These are phyloP conservation scores for Prochilodus magdalenae DNA, from an alignment of 2,113 vertebrate species.

Conservation along the genomic window DNA sequence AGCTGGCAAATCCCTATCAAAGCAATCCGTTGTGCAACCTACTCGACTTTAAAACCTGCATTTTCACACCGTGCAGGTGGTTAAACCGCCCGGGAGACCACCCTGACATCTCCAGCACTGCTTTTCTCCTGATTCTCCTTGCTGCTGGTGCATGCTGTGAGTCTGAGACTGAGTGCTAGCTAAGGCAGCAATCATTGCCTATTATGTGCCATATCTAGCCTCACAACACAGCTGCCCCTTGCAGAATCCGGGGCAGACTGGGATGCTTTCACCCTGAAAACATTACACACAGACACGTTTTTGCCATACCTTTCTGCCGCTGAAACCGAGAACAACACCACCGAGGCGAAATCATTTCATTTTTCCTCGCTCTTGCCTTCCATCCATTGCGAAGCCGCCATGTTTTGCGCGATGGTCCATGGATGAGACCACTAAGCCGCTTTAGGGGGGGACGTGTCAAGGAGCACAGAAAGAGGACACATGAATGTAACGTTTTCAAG, in stretches of 20 bases:
- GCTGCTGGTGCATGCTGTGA: constrained; percentile 1
- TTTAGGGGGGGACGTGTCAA: constrained; percentile 47
- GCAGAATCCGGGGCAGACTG: neutral
- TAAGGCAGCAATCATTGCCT: constrained; percentile 73
- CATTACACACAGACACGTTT: constrained; percentile 54
- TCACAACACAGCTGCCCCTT: constrained; percentile 50
- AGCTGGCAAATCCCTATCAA: neutral
- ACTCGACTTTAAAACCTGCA: neutral
- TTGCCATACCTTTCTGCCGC: constrained; percentile 71
- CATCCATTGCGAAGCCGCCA: constrained; percentile 86
- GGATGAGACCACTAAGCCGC: constrained; percentile 69
- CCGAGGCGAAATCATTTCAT: constrained; percentile 76
- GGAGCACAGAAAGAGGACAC: neutral
- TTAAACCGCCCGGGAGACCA: neutral
- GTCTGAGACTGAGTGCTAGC: constrained; percentile 75
- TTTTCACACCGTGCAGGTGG: neutral
- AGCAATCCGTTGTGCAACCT: constrained; percentile 13
- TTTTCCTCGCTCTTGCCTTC: constrained; percentile 83
- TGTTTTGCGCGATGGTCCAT: constrained; percentile 82
- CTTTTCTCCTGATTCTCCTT: constrained; percentile 1
- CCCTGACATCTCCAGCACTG: neutral
- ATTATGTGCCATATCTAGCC: constrained; percentile 72
- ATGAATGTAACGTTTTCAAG: neutral
- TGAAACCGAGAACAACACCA: constrained; percentile 64
- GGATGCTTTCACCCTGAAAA: neutral